Base-by-base conservation (phyloP, 2,888 invertebrate genomes). In the Heliconius ethilla region DNA sequence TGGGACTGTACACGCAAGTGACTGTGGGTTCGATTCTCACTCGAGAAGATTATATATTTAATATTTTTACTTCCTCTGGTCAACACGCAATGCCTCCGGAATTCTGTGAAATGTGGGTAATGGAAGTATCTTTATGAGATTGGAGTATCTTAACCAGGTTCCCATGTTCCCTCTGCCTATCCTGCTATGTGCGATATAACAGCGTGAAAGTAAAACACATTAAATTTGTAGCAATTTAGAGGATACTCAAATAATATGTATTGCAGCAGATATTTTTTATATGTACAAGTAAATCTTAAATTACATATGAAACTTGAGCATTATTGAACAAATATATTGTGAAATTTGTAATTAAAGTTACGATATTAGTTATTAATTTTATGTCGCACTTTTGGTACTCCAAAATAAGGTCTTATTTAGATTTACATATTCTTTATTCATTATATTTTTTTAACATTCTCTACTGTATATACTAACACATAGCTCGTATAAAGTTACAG, bases 401-500 rank as follows among this genome's bases (percentile, higher is more conserved):
- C 7, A 55, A 5, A 22, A n/a, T n/a, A n/a, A 59, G 22, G n/a
- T 10, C 1, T 55, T 10, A 29, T 59, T 10, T 59, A 1, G n/a
- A 22, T 59, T n/a, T n/a, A 3, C 59, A n/a, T 1, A 9, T 59
- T 59, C 4, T 59, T 59, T 22, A 3, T n/a, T 59, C 10, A 0
- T n/a, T 59, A 11, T 59, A 59, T 55, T 55, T 22, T 22, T 55
- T 59, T n/a, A n/a, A 59, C 59, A 59, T 59, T 55, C 3, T 0
- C 9, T 55, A 22, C 22, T n/a, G 55, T 3, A 55, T n/a, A 10
- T 59, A n/a, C 3, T 10, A 22, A n/a, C 3, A 22, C n/a, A 55
- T 22, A 22, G 59, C n/a, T 59, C 37, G 25, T 77, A 59, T 59
- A 13, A 25, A n/a, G 73, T 25, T 59, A 77, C 59, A 66, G 25